A percentile compares a stretch with the other conserved stretches of the same genome.
These are phyloP conservation scores for Coecobrya sp. DNA, from an alignment of 2,888 invertebrate genomes.

Conservation along the genomic window DNA sequence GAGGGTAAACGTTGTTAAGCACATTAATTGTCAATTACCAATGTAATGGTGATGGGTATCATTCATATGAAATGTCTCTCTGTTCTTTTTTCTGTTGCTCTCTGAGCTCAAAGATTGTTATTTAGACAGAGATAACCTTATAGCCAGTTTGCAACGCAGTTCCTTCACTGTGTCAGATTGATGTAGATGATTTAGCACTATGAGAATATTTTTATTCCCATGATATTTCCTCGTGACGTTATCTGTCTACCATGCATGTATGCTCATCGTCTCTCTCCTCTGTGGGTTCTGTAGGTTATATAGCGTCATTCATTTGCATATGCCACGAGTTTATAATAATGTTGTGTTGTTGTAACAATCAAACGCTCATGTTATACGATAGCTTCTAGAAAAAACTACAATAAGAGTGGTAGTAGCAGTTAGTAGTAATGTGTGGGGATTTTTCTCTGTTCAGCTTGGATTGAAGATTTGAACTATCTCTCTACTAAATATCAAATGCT, in stretches of 20 bases:
- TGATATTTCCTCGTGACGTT: constrained; percentile 27
- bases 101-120: neutral
- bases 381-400: neutral
- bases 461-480: neutral
- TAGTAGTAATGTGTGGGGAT: too few species aligned
- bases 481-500: neutral
- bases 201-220: constrained; percentile 41
- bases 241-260: neutral
- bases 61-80: neutral
- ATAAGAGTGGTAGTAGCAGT: neutral
- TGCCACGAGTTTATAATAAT: neutral
- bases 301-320: constrained; percentile 69
- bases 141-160: neutral
- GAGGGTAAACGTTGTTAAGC: neutral
- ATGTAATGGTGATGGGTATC: neutral
- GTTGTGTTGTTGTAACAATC: constrained; percentile 1
- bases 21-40: neutral
- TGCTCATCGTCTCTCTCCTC: neutral
- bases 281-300: constrained; percentile 41
- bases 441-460: constrained; percentile 12
- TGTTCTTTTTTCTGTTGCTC: neutral
- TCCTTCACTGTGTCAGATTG: constrained; percentile 30
- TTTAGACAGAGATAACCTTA: neutral
- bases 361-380: constrained; percentile 5
- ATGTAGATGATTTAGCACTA: constrained; percentile 38